Evolutionary conservation across 2,797 vertebrate species (phyloP), one percentile per base, ranked within the genome.

Genomic region (Myiotriccus ornatus): DNA sequence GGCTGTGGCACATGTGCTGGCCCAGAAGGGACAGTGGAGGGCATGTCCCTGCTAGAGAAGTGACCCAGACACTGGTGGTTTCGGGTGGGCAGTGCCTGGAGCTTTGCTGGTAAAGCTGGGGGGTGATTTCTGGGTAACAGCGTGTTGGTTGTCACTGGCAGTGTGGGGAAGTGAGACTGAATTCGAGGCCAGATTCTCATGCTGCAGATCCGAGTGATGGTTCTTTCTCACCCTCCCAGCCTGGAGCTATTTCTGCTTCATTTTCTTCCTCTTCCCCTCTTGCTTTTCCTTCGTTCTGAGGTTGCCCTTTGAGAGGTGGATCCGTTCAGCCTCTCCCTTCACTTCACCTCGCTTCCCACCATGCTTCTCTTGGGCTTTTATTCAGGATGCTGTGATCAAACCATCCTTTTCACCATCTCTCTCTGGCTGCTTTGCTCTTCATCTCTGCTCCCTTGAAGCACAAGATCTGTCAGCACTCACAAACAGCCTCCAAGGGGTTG

Each of bases 361-460:
- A 87, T 28, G 89, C 76, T 95, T 70, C 86, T 69, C 15, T 59
- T 5, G 76, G 92, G 91, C 53, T 95, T 83, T 44, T 62, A 23
- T 56, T 75, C 75, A 19, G 78, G 78, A 2, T 68, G 81, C 74
- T 69, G 78, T 2, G 12, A 52, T 64, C 84, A 59, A 81, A 75
- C 76, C 96, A 89, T 90, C 87, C 69, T 91, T 91, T 12, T 24
- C 91, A 44, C 89, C 93, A 69, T 76, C 62, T 81, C 75, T 89
- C 71, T 90, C 62, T 64, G 44, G 69, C 87, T 86, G 87, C 94
- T 96, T 92, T 62, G 89, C 94, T 93, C 82, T 77, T 90, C 92
- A 93, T 77, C 89, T 90, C 89, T 65, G 82, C 94, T 90, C 62
- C 83, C 89, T 89, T 62, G 87, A 84, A 59, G 92, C 74, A 30